Evolutionary conservation across 2,888 invertebrate species (phyloP).

Genomic region (Tinea pellionella): DNA sequence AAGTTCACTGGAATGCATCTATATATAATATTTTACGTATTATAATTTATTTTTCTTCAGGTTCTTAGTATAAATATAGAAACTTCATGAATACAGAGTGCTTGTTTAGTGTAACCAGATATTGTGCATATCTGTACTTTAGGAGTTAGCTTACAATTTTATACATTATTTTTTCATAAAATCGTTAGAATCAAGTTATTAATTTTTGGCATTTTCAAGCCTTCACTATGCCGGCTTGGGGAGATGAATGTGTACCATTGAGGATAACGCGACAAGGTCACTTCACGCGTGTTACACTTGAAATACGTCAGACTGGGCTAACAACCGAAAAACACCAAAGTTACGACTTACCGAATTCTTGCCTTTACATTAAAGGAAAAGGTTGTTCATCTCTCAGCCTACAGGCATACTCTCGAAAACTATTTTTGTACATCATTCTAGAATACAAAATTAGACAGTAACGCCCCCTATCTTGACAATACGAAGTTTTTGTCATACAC

Average conservation of each 20-base stretch:
- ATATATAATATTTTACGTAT: background rate
- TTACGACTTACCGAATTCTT: too few species aligned
- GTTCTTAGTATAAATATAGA: background rate
- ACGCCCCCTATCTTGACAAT: background rate
- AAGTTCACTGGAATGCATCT: too few species aligned
- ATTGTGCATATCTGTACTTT: background rate
- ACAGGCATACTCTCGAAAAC: background rate
- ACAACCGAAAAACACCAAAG: too few species aligned
- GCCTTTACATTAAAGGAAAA: too few species aligned
- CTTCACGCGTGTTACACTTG: too few species aligned
- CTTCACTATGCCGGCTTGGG: too few species aligned
- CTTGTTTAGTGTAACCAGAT: background rate
- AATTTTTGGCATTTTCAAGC: too few species aligned
- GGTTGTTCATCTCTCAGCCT: background rate
- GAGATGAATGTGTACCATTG: too few species aligned
- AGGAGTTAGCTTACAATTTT: background rate
- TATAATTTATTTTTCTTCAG: background rate
- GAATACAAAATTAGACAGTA: background rate
- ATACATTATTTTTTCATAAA: too few species aligned
- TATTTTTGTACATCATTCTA: background rate
- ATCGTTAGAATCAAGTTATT: too few species aligned
- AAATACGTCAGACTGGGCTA: too few species aligned
- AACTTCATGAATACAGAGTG: background rate
- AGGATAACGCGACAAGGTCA: too few species aligned
- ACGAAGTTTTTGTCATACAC: background rate